Evolutionary conservation across 2,797 vertebrate genomes (phyloP).

Genomic region (Crocodylus rhombifer): DNA sequence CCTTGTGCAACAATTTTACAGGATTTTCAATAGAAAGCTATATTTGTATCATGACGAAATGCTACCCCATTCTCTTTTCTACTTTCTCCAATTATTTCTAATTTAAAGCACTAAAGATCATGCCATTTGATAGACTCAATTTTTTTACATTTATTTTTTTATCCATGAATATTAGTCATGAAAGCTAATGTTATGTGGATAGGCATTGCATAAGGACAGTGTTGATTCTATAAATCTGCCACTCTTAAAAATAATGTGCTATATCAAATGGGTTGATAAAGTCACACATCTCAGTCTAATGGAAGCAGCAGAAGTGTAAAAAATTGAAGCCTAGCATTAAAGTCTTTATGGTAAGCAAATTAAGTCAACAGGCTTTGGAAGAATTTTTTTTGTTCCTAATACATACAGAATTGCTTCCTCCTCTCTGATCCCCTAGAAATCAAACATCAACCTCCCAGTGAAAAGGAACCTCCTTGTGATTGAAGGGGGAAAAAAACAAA

Average conservation of each 20-base stretch:
- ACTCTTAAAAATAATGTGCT: background rate
- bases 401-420: constrained; percentile 6
- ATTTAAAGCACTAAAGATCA: background rate
- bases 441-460: background rate
- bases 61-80: background rate
- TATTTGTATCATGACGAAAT: background rate
- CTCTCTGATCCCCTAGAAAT: background rate
- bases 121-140: background rate
- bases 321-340: background rate
- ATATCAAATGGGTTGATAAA: background rate
- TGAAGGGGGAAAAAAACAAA: background rate
- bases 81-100: background rate
- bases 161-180: background rate
- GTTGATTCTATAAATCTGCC: background rate
- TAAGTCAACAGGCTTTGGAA: constrained; percentile 5
- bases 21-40: background rate
- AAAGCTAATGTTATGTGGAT: background rate
- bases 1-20: background rate
- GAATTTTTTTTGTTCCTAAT: background rate
- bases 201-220: background rate
- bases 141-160: background rate
- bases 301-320: background rate
- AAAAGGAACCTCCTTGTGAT: background rate
- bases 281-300: background rate
- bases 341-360: constrained; percentile 11